Percentiles rank a stretch among this genome's conserved stretches.
Evolutionary conservation across 2,888 invertebrate genomes (phyloP).

Genomic region (Rhorus exstirpatorius): DNA sequence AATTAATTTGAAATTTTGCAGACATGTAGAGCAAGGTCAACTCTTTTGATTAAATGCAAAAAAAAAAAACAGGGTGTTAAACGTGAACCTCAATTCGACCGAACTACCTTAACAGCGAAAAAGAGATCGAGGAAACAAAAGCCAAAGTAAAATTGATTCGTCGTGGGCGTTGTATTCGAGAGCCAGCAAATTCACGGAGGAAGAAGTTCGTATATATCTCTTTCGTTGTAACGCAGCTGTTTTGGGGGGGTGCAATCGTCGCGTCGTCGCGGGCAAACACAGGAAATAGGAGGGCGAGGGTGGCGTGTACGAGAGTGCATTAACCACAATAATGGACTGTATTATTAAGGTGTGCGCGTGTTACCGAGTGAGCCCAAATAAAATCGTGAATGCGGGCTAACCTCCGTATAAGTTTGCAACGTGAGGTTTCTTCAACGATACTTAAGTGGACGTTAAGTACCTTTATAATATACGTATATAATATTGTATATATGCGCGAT

Average conservation of each 20-base stretch:
- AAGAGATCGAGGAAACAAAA: neutral
- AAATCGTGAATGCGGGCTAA: slow-evolving; percentile 49
- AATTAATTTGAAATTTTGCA: too few relatives aligned
- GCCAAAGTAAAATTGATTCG: neutral
- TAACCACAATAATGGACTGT: slow-evolving; percentile 44
- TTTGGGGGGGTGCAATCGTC: slow-evolving; percentile 19
- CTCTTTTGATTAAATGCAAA: too few relatives aligned
- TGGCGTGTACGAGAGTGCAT: slow-evolving; percentile 24
- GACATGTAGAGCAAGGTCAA: too few relatives aligned
- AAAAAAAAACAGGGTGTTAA: too few relatives aligned
- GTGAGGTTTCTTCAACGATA: slow-evolving; percentile 50
- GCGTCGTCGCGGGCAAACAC: slow-evolving; percentile 30
- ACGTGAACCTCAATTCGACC: too few relatives aligned
- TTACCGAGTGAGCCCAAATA: slow-evolving; percentile 12
- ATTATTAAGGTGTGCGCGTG: slow-evolving; percentile 1
- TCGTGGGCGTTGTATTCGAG: slow-evolving; percentile 26
- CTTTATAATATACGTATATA: slow-evolving; percentile 25
- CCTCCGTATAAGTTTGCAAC: slow-evolving; percentile 33
- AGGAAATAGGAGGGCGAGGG: slow-evolving; percentile 49
- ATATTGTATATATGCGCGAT: neutral
- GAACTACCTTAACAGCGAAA: too few relatives aligned
- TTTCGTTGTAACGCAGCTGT: slow-evolving; percentile 60
- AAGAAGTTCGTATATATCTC: slow-evolving; percentile 29
- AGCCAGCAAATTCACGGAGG: neutral
- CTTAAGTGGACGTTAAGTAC: slow-evolving; percentile 37